Base-by-base conservation (phyloP, 2,888 invertebrate species). In the Tryphoninae sp. region DNA sequence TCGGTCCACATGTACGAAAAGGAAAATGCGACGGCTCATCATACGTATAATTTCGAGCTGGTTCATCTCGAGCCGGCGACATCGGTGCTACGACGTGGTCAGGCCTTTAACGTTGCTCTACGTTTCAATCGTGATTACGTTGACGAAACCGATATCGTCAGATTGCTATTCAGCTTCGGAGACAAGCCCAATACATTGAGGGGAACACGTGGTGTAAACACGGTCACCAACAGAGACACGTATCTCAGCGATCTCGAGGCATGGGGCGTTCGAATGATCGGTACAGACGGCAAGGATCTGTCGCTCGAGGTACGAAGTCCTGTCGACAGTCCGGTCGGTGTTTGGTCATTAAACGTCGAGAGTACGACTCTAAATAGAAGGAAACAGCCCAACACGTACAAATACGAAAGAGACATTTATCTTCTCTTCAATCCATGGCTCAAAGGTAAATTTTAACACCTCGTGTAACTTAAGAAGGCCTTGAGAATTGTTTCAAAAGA, bases 391-490 rank as follows among this genome's bases (percentile, higher is more conserved):
- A 92, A 92, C 7, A 88, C 88, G 1, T 95, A 93, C 86, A 93
- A 94, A 81, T 95, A 94, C 84, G 95, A 95, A 8, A 94, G 95
- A 76, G 95, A 95, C 72, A 90, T 97, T 76, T 96, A 95, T 91
- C 92, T 97, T 22, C 93, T 97, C 11, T 97, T 96, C 92, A 97
- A 97, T 91, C 96, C 97, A 0, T 97, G 97, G 97, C 93, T 95
- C 84, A 94, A 95, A 93, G 95, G 97, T 96, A 92, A 90, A 75
- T 26, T 23, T 42, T 58, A 19, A 49, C 11, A 68, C 26, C 64
- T 67, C 13, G 51, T 26, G n/a, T 26, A 49, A 33, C 4, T 33
- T 4, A 33, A 33, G 33, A 33, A 33, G 6, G 33, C 33, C 23
- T 65, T 40, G 11, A 22, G 2, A 9, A 13, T 45, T 13, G 3